Evolutionary conservation across 2,113 vertebrate genomes (phyloP).

Genomic region (Orycteropus afer): DNA sequence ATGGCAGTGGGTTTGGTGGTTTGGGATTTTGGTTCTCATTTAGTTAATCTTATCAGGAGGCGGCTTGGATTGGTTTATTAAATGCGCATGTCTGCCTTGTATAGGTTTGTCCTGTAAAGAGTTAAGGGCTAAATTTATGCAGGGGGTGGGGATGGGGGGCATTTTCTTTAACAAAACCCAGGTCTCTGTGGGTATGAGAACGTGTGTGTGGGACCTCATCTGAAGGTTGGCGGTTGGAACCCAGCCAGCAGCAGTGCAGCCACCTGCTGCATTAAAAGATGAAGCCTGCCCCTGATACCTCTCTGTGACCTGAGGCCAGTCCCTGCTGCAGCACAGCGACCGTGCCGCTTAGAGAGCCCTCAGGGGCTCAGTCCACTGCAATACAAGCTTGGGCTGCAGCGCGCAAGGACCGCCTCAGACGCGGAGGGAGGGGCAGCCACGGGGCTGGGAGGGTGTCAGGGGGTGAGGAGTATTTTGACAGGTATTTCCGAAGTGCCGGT

Average conservation of each 20-base stretch:
- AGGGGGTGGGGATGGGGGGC: no score
- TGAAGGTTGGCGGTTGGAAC: not conserved
- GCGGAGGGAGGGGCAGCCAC: not conserved
- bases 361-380: accelerated
- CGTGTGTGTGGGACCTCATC: no score
- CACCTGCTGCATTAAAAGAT: not conserved
- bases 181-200: accelerated
- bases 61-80: no score
- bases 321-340: accelerated
- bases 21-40: no score
- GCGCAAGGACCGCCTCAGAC: not conserved
- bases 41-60: no score
- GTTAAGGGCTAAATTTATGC: no score
- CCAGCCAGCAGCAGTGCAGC: not conserved
- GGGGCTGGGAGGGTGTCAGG: slow-evolving; percentile 40
- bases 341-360: accelerated
- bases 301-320: accelerated
- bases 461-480: slow-evolving; percentile 63
- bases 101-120: no score
- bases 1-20: no score
- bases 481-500: slow-evolving; percentile 69
- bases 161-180: not conserved
- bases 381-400: not conserved
- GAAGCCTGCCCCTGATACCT: no score
- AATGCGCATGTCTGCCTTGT: no score